Evolutionary conservation across 2,113 vertebrate species (phyloP).

Genomic region (Pteropus alecto): DNA sequence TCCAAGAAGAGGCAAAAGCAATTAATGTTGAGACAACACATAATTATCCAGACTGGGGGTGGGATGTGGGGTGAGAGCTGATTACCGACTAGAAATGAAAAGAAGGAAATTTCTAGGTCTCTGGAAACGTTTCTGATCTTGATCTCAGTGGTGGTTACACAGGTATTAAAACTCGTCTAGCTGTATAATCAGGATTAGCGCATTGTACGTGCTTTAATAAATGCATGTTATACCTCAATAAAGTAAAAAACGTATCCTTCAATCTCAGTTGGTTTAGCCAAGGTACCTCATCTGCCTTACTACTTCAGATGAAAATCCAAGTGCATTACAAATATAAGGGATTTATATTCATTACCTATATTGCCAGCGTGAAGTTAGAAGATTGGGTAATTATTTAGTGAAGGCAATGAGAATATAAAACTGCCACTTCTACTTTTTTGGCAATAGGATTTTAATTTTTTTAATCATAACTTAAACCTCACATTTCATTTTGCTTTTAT

Average conservation of each 20-base stretch:
- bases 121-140: background rate
- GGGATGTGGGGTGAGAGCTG: background rate
- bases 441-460: conserved; percentile 40
- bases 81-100: background rate
- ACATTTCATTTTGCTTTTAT: conserved; percentile 55
- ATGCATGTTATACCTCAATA: background rate
- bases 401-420: conserved; percentile 34
- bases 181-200: background rate
- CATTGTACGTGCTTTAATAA: background rate
- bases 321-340: conserved; percentile 43
- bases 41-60: background rate
- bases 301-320: conserved; percentile 53
- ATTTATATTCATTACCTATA: conserved; percentile 54
- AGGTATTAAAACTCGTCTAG: background rate
- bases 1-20: background rate
- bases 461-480: conserved; percentile 28
- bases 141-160: background rate
- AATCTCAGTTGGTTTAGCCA: background rate
- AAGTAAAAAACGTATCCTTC: background rate
- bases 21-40: background rate
- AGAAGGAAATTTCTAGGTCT: background rate
- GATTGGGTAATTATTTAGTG: conserved; percentile 36
- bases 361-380: background rate
- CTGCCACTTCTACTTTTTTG: conserved; percentile 3
- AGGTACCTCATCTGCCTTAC: conserved; percentile 9